Percentiles rank a stretch among this genome's conserved stretches.
These are phyloP conservation scores for Prosopocoilus inquinatus DNA, from an alignment of 2,888 invertebrate genomes.

Conservation along the genomic window DNA sequence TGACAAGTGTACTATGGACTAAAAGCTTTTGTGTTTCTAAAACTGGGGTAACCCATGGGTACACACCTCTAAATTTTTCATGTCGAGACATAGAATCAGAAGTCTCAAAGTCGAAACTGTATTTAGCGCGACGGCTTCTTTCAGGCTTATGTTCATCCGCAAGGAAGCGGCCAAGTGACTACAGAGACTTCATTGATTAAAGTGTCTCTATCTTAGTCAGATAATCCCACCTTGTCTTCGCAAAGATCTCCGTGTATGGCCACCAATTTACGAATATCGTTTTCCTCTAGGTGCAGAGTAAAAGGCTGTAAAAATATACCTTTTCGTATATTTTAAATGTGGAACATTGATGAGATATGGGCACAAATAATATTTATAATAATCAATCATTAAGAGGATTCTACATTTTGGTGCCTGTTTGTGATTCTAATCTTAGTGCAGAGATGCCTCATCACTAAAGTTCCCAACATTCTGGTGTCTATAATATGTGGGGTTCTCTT, in stretches of 20 bases:
- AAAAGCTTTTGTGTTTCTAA: conserved; percentile 23
- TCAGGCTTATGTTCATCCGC: conserved; percentile 60
- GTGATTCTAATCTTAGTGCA: too few relatives aligned
- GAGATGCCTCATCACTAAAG: too few relatives aligned
- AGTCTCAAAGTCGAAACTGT: conserved; percentile 58
- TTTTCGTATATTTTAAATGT: too few relatives aligned
- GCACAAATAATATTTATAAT: too few relatives aligned
- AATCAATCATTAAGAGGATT: too few relatives aligned
- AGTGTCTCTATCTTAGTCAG: conserved; percentile 54
- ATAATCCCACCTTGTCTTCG: conserved; percentile 42
- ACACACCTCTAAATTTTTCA: conserved; percentile 27
- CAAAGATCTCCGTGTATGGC: conserved; percentile 65
- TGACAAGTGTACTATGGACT: conserved; percentile 76
- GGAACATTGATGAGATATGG: too few relatives aligned
- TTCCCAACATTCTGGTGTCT: too few relatives aligned
- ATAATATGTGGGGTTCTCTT: too few relatives aligned
- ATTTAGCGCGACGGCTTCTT: conserved; percentile 60
- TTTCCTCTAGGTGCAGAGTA: too few relatives aligned
- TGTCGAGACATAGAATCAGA: conserved; percentile 41
- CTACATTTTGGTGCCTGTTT: too few relatives aligned
- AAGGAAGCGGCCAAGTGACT: conserved; percentile 68
- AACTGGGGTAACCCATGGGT: not conserved
- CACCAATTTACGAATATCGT: conserved; percentile 54
- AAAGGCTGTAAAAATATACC: too few relatives aligned
- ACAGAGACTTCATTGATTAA: conserved; percentile 55